Evolutionary conservation across 2,888 invertebrate species (phyloP), one percentile per base, ranked within the genome.

Genomic region (Sarcophaga subvicina): DNA sequence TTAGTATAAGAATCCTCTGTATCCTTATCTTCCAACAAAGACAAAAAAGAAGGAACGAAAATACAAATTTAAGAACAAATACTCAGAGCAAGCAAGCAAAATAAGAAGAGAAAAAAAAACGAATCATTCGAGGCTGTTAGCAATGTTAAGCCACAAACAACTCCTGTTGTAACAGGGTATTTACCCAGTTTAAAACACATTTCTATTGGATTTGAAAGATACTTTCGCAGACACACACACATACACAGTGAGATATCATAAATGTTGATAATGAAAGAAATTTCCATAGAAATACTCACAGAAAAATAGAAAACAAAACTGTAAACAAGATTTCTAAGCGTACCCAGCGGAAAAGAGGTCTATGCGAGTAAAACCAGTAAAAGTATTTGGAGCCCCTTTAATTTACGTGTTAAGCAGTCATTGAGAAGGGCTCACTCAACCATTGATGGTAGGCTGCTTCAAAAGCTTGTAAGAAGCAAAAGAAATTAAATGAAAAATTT

Each of bases 351-450:
- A 67, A 45, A 62, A 62, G 76, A 69, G 75, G 62, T 77, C 25
- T 72, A 22, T 63, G 73, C 37, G 20, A 66, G 54, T 54, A 37
- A 37, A 10, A 37, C 37, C 37, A 37, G 37, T 14, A 66, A n/a
- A 77, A 77, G 47, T 69, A 25, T 12, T 72, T 64, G 54, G 77
- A 73, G 83, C 72, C 77, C 77, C 64, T 77, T 77, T 80, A 76
- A 86, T 86, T 86, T 78, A 80, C 59, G 60, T 70, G 80, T 73
- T 80, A 80, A 83, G 54, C 64, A 64, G 62, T 72, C 77, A 77
- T 72, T 66, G 11, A 73, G 54, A 22, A 45, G 22, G 10, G 59
- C n/a, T 59, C n/a, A 3, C 22, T 20, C 14, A n/a, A 11, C 22
- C 59, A 25, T 10, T 20, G 22, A 22, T 22, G 62, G 20, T 62